Percentiles rank a stretch among this genome's conserved stretches.
phyloP scores from a whole-genome alignment of 2,888 invertebrate genomes.

The Drosophila putrida region DNA sequence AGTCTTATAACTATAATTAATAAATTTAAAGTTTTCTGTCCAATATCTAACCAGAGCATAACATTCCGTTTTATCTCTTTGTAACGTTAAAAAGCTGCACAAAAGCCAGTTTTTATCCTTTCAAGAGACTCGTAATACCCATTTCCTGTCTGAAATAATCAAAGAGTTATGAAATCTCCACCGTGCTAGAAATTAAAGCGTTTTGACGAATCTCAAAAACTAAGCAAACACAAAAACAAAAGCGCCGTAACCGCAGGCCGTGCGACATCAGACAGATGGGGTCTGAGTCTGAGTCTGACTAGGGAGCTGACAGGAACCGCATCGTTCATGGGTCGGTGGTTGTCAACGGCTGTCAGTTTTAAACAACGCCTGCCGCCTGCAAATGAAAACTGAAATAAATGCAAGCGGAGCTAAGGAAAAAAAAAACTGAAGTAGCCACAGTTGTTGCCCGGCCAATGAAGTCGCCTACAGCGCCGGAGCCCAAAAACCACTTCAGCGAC shows the following conservation, averaged over 20 bases:
- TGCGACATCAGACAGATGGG: constrained; percentile 30
- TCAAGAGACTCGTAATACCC: constrained; percentile 7
- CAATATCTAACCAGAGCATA: too few relatives aligned
- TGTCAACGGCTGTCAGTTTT: constrained; percentile 45
- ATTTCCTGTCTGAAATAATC: not conserved
- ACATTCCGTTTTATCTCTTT: not conserved
- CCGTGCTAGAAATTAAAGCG: constrained; percentile 23
- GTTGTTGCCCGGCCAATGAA: constrained; percentile 54
- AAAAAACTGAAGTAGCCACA: constrained; percentile 55
- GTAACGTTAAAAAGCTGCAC: not conserved
- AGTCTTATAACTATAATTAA: too few relatives aligned
- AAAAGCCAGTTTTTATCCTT: not conserved
- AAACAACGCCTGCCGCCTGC: constrained; percentile 35
- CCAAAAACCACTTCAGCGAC: constrained; percentile 24
- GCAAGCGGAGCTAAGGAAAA: constrained; percentile 27
- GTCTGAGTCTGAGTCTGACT: not conserved
- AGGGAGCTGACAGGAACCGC: constrained; percentile 2
- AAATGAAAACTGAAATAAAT: constrained; percentile 48
- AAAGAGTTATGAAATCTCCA: constrained; percentile 11
- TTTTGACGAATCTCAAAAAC: constrained; percentile 2
- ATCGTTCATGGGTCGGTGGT: constrained; percentile 14
- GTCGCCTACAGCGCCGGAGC: constrained; percentile 18
- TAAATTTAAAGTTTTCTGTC: too few relatives aligned
- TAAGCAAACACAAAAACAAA: constrained; percentile 13
- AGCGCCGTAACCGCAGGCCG: constrained; percentile 44